Base-by-base conservation (phyloP, 2,888 invertebrate species). In the Acanthosepion esculentum region DNA sequence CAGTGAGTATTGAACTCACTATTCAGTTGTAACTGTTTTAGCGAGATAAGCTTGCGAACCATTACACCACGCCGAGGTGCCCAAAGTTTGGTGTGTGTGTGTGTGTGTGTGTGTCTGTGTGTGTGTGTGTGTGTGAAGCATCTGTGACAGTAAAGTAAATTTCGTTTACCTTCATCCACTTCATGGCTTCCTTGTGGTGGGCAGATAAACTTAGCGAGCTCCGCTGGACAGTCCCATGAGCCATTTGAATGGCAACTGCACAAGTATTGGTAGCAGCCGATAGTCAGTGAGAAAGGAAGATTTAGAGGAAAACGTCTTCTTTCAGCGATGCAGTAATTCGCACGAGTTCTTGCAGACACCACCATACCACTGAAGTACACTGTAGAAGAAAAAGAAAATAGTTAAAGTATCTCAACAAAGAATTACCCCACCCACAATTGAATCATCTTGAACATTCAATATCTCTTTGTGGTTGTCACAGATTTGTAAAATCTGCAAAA, bases 161-260 rank as follows among this genome's bases (percentile, higher is more conserved):
- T 29, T 78, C 8, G 33, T 4, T 78, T 78, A 78, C 78, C 78
- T 78, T 78, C 78, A 33, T 78, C 78, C 15, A 78, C 78, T 15
- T 33, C 78, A 78, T 78, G 78, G 78, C 78, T n/a, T 15, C n/a
- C 78, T 78, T 78, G 78, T 15, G 93, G 20, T 29, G 48, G 93
- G 26, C 93, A 93, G 6, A 50, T 93, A 48, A 93, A 93, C 48
- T 33, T 48, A 12, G 93, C 93, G 6, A 2, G 95, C 94, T 95
- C 95, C 18, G 94, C 95, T 1, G 96, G 96, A 91, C 96, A 96
- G 78, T 95, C 95, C 96, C 96, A 96, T 4, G 95, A 94, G 0
- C 96, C 96, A 50, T 95, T 95, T 94, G 96, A 96, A 23, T 96
- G 95, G 94, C 96, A 96, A 94, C 95, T 95, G 94, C 96, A 96